Evolutionary conservation across 1,140 invertebrate species (phyloP), one percentile per base, ranked within the genome.

Genomic region (Oscheius sp.): DNA sequence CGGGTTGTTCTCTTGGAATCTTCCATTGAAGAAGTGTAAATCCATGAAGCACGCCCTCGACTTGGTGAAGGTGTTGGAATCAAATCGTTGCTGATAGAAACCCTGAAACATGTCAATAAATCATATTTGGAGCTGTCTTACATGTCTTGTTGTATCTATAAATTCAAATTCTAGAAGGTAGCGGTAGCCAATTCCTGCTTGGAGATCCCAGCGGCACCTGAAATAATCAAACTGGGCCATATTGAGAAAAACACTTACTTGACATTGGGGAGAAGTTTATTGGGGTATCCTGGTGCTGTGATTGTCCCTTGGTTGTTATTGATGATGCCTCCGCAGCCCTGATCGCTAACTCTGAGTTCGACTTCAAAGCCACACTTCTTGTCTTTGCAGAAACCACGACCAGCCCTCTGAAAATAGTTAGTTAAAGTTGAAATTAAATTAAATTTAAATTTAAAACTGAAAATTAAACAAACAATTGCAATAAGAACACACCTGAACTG

Each of bases 91-190:
- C 36, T 66, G 35, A 38, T 66, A 55, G 64, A 66, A 66, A 4
- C 64, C 64, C 64, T 66, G 26, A 3, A 66, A 46, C 3, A 7
- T 26, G 61, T n/a, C n/a, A n/a, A n/a, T n/a, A n/a, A n/a, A n/a
- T n/a, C n/a, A 32, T 32, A n/a, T 26, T 63, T 28, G 15, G 34
- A n/a, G 28, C 31, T 32, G 61, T 26, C 64, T 66, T 35, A 68
- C 66, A 63, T 68, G 7, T 55, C 49, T 68, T 28, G 73, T 52
- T 2, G 64, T 32, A 34, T 73, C 29, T 29, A 74, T 23, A 36
- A 81, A 82, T 29, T 82, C 59, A 38, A 81, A 77, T 15, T 82
- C 69, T 15, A 81, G 55, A n/a, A 69, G n/a, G 61, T 84, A 81
- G 13, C 82, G 77, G 49, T 71, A 61, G 18, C 74, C 78, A 10